Evolutionary conservation across 2,888 invertebrate species (phyloP).

Genomic region (Mythimna loreyi): DNA sequence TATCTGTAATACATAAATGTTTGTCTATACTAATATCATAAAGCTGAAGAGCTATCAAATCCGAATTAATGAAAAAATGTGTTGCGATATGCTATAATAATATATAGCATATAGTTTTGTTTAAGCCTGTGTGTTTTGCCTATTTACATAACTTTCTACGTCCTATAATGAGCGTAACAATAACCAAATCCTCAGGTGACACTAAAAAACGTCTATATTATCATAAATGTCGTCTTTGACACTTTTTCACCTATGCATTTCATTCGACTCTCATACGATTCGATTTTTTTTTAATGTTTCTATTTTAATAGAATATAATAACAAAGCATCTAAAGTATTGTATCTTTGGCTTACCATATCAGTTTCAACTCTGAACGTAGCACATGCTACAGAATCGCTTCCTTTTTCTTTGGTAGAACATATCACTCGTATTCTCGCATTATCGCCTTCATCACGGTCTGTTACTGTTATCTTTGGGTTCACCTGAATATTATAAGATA

Average conservation of each 20-base stretch:
- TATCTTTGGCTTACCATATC: conserved; percentile 88
- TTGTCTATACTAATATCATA: background rate
- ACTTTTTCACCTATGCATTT: no score
- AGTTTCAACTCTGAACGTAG: conserved; percentile 92
- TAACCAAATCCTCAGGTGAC: no score
- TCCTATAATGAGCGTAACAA: no score
- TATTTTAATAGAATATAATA: background rate
- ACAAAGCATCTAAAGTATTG: background rate
- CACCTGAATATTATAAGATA: conserved; percentile 72
- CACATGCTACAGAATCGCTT: conserved; percentile 93
- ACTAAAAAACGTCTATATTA: no score
- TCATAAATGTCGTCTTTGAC: no score
- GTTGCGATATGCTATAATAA: no score
- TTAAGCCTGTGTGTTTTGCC: no score
- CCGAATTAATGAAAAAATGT: no score
- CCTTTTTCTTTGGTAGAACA: conserved; percentile 91
- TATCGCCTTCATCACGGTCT: conserved; percentile 94
- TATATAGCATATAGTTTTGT: no score
- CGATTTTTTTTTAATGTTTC: background rate
- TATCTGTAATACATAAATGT: conserved; percentile 81
- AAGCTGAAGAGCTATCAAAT: no score
- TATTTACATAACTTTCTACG: no score
- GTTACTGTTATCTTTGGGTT: conserved; percentile 92
- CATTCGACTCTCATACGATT: background rate
- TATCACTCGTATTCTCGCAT: conserved; percentile 92